Percentiles rank a stretch among this genome's conserved stretches.
Conservation (phyloP, 2,888 invertebrate genomes). For the Cyaniris semiargus region DNA sequence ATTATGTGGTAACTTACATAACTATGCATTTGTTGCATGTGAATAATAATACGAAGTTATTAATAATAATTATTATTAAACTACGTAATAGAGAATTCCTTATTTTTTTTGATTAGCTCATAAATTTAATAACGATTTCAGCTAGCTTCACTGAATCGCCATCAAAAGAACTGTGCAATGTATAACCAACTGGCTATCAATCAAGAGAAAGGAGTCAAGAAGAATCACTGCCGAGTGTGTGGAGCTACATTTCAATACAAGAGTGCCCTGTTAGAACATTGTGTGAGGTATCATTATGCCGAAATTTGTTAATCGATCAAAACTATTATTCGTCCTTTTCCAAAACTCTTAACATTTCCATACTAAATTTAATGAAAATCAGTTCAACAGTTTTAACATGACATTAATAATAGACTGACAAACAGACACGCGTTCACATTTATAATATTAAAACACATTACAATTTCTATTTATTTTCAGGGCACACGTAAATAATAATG, state of each 20-base stretch:
- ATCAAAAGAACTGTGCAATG: conserved; percentile 54
- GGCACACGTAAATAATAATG: conserved; percentile 52
- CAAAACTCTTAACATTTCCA: no score
- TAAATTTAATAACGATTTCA: conserved; percentile 39
- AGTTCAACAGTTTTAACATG: no score
- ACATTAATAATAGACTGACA: not conserved
- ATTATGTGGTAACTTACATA: no score
- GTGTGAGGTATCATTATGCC: conserved; percentile 56
- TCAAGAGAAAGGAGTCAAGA: conserved; percentile 49
- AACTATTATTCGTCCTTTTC: no score
- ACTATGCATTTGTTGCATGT: no score
- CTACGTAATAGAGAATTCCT: no score
- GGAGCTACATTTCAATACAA: conserved; percentile 65
- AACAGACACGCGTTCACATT: not conserved
- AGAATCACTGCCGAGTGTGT: conserved; percentile 63
- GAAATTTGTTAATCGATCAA: not conserved
- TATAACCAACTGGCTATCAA: conserved; percentile 41
- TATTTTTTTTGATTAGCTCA: no score
- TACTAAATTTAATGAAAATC: no score
- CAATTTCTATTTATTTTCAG: conserved; percentile 37
- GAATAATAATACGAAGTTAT: no score
- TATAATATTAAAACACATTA: no score
- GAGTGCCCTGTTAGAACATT: conserved; percentile 63
- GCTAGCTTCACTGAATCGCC: conserved; percentile 66
- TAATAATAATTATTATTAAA: no score